Percentiles rank a stretch among this genome's conserved stretches.
These are phyloP conservation scores for Aptenodytes forsteri DNA, from an alignment of 2,113 vertebrate genomes.

Conservation along the genomic window DNA sequence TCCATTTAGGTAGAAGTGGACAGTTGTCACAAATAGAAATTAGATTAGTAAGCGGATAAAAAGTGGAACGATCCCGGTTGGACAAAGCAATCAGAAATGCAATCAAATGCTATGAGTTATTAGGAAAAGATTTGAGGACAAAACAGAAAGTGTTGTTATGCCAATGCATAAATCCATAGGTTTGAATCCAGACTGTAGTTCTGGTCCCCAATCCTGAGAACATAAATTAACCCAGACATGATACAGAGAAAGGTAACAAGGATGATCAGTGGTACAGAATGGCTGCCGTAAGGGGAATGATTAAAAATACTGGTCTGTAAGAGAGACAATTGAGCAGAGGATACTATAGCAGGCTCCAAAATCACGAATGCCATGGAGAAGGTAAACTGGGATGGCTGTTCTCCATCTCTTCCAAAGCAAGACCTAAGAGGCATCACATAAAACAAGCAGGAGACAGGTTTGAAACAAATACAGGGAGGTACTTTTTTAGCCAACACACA, in stretches of 20 bases:
- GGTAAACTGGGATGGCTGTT: background rate
- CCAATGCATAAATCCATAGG: background rate
- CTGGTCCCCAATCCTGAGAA: background rate
- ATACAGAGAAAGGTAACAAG: background rate
- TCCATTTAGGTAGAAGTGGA: background rate
- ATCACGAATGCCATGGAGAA: background rate
- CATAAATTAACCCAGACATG: background rate
- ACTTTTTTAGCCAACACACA: background rate
- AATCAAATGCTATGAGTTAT: background rate
- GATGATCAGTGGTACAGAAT: background rate
- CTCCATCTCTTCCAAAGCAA: background rate
- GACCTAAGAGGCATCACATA: background rate
- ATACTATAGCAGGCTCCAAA: background rate
- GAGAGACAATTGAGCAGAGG: background rate
- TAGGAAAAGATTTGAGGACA: background rate
- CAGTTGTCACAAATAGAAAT: background rate
- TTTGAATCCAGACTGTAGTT: background rate
- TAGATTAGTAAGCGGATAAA: background rate
- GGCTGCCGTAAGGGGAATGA: background rate
- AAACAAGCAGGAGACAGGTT: background rate
- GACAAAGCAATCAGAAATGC: background rate
- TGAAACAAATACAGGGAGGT: background rate
- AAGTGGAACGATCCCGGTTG: background rate
- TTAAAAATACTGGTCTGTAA: background rate
- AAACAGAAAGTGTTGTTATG: background rate